Base-by-base conservation (phyloP, 2,888 invertebrate species). In the Mimumesa dahlbomi region DNA sequence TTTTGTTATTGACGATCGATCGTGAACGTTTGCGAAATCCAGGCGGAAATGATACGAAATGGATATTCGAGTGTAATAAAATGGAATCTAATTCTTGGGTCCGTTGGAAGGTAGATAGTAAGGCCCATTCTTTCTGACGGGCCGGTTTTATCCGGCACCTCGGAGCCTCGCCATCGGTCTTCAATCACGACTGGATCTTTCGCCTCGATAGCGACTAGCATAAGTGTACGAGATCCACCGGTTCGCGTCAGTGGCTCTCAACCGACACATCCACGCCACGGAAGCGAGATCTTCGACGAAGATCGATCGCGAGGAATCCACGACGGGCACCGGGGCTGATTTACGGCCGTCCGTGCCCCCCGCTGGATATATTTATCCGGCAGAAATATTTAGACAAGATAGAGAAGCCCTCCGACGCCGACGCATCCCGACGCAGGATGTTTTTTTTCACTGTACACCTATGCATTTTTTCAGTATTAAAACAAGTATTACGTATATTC, bases 161-260 rank as follows among this genome's bases (percentile, higher is more conserved):
- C 61, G 54, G 64, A n/a, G 61, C 67, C 50, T 42, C 40, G 69
- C 59, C 65, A 64, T 70, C 61, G 77, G 72, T 73, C 74, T 79
- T 82, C 78, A 70, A 83, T 83, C 82, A 77, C 72, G 57, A 61
- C 56, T 48, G 76, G 73, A 82, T 82, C 79, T 74, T 75, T 75
- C 72, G 71, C 61, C 56, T 74, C 74, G 82, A 82, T 81, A 78
- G 72, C 74, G 61, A n/a, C 56, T 69, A 67, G 65, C 68, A 67
- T 74, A 72, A 72, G 64, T 67, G 63, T 67, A 69, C 53, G 64
- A 72, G 76, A 79, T 75, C 68, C 70, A 42, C 22, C 71, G 16
- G 56, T 43, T 22, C 34, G 49, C 53, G 50, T 56, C 70, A 78
- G 77, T 66, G 78, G 75, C 61, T 75, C 67, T 77, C 77, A 78